Evolutionary conservation across 2,888 invertebrate genomes (phyloP).

Genomic region (Dynastes hyllus): DNA sequence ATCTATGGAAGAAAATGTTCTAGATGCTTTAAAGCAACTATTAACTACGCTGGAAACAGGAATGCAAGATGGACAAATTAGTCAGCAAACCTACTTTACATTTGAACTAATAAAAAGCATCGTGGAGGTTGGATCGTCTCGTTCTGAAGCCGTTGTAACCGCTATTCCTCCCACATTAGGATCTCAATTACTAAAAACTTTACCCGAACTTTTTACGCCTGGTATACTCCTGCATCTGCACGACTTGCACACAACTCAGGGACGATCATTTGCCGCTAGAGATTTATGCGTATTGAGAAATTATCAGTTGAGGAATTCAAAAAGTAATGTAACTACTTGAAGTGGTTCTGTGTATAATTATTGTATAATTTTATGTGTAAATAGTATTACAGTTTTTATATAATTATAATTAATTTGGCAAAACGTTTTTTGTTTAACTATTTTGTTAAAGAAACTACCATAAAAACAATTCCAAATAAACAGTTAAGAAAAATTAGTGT

Average conservation of each 20-base stretch:
- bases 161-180: conserved; percentile 85
- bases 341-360: background rate
- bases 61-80: conserved; percentile 81
- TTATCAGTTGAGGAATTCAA: conserved; percentile 77
- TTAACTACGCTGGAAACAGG: conserved; percentile 79
- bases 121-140: conserved; percentile 79
- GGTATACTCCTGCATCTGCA: conserved; percentile 84
- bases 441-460: too few species aligned
- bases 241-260: conserved; percentile 83
- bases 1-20: conserved; percentile 49
- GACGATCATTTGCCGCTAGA: conserved; percentile 89
- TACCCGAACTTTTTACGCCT: conserved; percentile 85
- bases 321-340: conserved; percentile 19
- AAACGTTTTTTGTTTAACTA: too few species aligned
- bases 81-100: conserved; percentile 89
- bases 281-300: conserved; percentile 91
- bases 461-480: too few species aligned
- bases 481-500: too few species aligned
- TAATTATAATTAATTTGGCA: too few species aligned
- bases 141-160: conserved; percentile 76
- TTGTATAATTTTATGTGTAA: conserved; percentile 3
- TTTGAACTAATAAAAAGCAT: conserved; percentile 84
- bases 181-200: conserved; percentile 84
- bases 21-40: conserved; percentile 79
- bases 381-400: conserved; percentile 22